A percentile compares a stretch with the other conserved stretches of the same genome.
These are phyloP conservation scores for Sebastes glaucus DNA, from an alignment of 2,797 vertebrate genomes.

Conservation along the genomic window DNA sequence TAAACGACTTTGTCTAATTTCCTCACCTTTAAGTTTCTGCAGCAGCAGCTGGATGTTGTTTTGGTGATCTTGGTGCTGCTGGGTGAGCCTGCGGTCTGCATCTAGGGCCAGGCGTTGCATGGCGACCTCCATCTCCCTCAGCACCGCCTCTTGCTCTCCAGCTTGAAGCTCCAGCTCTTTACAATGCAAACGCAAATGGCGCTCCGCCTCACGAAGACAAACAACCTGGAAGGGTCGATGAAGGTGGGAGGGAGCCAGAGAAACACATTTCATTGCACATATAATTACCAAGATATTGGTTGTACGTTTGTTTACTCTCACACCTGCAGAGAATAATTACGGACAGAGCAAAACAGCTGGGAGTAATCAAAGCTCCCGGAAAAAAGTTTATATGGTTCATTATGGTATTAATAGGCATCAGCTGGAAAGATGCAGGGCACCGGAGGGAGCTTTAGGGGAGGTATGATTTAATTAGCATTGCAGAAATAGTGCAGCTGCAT, in stretches of 20 bases:
- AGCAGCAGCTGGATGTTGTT: constrained; percentile 86
- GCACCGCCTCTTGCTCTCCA: constrained; percentile 76
- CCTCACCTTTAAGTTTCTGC: constrained; percentile 85
- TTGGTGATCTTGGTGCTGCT: constrained; percentile 88
- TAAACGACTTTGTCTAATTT: neutral
- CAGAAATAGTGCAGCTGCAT: constrained; percentile 9
- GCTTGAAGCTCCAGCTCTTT: constrained; percentile 85
- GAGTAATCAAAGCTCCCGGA: neutral
- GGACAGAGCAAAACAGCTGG: neutral
- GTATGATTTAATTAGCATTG: neutral
- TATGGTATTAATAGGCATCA: neutral
- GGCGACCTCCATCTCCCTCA: constrained; percentile 82
- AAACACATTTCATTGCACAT: neutral
- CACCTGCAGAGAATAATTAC: neutral
- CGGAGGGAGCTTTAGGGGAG: neutral
- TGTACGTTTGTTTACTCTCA: neutral
- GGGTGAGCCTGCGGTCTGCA: constrained; percentile 84
- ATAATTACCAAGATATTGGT: neutral
- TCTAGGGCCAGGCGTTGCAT: constrained; percentile 85
- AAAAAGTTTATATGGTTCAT: neutral
- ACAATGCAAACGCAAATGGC: constrained; percentile 80
- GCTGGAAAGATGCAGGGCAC: neutral
- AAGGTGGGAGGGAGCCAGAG: neutral
- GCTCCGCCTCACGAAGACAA: constrained; percentile 83
- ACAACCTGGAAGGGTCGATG: constrained; percentile 83